Conservation (phyloP, 2,797 vertebrate genomes). For the Xiphophorus birchmanni region DNA sequence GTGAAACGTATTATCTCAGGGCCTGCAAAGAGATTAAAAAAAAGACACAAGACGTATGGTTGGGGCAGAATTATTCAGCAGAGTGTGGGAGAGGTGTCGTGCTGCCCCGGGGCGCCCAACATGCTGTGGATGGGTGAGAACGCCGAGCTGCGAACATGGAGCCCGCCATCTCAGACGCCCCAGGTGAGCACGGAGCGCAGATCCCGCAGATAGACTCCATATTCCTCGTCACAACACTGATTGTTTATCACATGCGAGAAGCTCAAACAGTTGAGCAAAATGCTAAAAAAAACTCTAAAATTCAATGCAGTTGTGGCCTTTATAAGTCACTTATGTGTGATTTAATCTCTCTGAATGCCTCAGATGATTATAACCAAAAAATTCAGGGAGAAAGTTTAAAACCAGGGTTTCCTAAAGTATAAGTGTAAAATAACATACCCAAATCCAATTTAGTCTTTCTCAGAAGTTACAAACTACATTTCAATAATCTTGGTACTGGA, state of each 20-base stretch:
- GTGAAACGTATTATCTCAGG: conserved; percentile 63
- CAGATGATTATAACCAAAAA: too few relatives aligned
- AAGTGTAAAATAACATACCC: too few relatives aligned
- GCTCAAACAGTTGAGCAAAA: conserved; percentile 10
- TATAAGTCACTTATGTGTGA: too few relatives aligned
- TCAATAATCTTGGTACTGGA: too few relatives aligned
- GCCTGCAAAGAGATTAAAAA: conserved; percentile 31
- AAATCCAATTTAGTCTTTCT: too few relatives aligned
- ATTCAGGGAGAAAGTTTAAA: too few relatives aligned
- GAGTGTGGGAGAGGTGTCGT: conserved; percentile 77
- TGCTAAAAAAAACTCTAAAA: not conserved
- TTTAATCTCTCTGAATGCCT: too few relatives aligned
- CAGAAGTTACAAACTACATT: too few relatives aligned
- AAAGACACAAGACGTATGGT: conserved; percentile 56
- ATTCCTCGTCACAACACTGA: conserved; percentile 53
- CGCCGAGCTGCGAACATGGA: conserved; percentile 61
- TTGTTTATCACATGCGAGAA: conserved; percentile 46
- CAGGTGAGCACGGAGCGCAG: conserved; percentile 56
- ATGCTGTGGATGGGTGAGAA: conserved; percentile 79
- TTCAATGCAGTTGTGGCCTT: too few relatives aligned
- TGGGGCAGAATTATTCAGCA: conserved; percentile 75
- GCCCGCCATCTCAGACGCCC: conserved; percentile 61
- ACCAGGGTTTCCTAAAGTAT: too few relatives aligned
- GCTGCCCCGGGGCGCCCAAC: conserved; percentile 72
- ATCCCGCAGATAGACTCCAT: conserved; percentile 61